These are phyloP conservation scores for Margarornis squamiger DNA, from an alignment of 2,797 vertebrate genomes.

Conservation along the genomic window DNA sequence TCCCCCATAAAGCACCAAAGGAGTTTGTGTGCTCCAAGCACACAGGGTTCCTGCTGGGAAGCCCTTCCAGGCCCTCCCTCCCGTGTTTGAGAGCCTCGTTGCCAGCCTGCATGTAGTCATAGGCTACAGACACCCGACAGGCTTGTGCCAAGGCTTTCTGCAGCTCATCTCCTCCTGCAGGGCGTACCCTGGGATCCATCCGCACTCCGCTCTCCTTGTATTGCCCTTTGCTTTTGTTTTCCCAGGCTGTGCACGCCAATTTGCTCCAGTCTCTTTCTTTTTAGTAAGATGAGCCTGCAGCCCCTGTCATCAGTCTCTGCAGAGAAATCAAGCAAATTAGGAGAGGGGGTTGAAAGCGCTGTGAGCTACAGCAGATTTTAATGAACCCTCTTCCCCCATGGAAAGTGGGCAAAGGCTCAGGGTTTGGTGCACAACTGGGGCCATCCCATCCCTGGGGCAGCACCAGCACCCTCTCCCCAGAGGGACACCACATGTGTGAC, in stretches of 20 bases:
- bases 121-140: neutral
- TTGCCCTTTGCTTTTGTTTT: constrained; percentile 43
- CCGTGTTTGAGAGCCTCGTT: neutral
- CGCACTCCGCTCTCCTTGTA: neutral
- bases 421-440: neutral
- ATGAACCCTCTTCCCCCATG: accelerated
- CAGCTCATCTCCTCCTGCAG: neutral
- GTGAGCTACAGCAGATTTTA: neutral
- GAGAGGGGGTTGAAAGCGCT: neutral
- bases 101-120: neutral
- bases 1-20: neutral
- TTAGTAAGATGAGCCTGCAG: neutral
- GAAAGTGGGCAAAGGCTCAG: neutral
- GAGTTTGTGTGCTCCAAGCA: neutral
- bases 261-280: neutral
- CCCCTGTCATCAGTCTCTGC: neutral
- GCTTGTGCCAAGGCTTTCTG: neutral
- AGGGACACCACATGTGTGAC: accelerated
- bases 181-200: neutral
- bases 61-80: neutral
- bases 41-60: neutral
- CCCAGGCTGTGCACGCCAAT: neutral
- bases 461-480: neutral
- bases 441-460: neutral
- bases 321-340: neutral